Percentiles rank a stretch among this genome's conserved stretches.
These are phyloP conservation scores for Trypoxylon attenuatum DNA, from an alignment of 2,888 invertebrate genomes.

Conservation along the genomic window DNA sequence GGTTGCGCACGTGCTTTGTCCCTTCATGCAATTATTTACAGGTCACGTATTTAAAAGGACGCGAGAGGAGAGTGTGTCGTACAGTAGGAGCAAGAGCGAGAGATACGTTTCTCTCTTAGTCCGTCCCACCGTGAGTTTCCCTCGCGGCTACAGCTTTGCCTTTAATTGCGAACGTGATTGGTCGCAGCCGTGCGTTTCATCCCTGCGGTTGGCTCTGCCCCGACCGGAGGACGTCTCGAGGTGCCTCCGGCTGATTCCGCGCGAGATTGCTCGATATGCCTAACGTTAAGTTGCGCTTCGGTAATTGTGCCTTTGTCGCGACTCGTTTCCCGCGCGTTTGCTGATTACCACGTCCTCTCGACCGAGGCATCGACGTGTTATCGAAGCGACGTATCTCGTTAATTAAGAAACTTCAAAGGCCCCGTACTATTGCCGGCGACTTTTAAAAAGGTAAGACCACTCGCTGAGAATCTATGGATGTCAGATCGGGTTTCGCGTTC, in stretches of 20 bases:
- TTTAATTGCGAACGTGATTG: slow-evolving; percentile 65
- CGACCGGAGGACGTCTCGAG: slow-evolving; percentile 48
- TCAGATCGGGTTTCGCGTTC: no score
- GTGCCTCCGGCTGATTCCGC: slow-evolving; percentile 39
- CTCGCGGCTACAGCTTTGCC: slow-evolving; percentile 53
- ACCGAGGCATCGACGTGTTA: not conserved
- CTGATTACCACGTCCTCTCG: slow-evolving; percentile 6
- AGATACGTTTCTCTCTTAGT: slow-evolving; percentile 48
- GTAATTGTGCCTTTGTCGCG: slow-evolving; percentile 42
- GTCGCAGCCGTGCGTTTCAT: slow-evolving; percentile 53
- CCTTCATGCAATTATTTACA: slow-evolving; percentile 65
- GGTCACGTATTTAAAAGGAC: slow-evolving; percentile 67
- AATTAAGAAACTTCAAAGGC: slow-evolving; percentile 1
- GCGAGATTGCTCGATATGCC: slow-evolving; percentile 48
- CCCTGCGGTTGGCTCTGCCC: slow-evolving; percentile 40
- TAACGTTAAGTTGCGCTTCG: slow-evolving; percentile 41
- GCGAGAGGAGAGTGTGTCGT: slow-evolving; percentile 39
- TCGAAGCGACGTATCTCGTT: not conserved
- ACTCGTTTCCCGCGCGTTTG: not conserved
- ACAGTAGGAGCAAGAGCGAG: slow-evolving; percentile 42
- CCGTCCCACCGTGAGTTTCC: slow-evolving; percentile 46
- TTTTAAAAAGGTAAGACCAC: no score
- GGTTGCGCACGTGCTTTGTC: slow-evolving; percentile 58
- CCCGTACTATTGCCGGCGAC: not conserved
- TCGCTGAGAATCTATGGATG: no score